A percentile compares a stretch with the other conserved stretches of the same genome.
These are phyloP conservation scores for Amblyjoppa fuscipennis DNA, from an alignment of 2,888 invertebrate species.

Conservation along the genomic window DNA sequence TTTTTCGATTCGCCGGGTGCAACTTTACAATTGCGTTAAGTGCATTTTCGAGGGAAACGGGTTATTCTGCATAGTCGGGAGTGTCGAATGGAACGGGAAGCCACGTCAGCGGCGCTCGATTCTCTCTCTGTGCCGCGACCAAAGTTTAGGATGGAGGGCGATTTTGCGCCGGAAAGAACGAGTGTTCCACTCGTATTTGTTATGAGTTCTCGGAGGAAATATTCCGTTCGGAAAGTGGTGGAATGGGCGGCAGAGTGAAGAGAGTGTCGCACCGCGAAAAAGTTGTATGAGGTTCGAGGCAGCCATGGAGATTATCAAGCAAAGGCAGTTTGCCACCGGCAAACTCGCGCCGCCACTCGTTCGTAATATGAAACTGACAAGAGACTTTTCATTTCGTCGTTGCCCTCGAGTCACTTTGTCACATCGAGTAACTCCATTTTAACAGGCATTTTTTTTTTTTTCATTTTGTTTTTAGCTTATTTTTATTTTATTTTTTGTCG, in stretches of 20 bases:
- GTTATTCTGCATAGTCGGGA: not conserved
- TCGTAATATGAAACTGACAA: constrained; percentile 29
- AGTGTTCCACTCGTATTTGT: constrained; percentile 9
- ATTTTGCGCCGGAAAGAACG: not conserved
- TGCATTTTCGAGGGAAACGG: not conserved
- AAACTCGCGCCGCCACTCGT: not conserved
- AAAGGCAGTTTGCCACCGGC: constrained; percentile 3
- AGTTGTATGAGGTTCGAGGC: constrained; percentile 38
- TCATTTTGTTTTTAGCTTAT: not conserved
- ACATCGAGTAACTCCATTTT: not conserved
- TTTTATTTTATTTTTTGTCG: not conserved
- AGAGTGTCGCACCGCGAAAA: constrained; percentile 15
- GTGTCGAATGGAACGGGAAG: not conserved
- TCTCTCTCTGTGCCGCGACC: not conserved
- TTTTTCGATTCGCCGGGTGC: not conserved
- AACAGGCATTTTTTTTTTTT: not conserved
- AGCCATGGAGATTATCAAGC: constrained; percentile 24
- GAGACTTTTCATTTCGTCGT: constrained; percentile 11
- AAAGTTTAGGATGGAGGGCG: not conserved
- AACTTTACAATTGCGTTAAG: constrained; percentile 16
- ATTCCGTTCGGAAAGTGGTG: not conserved
- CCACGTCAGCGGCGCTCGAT: not conserved
- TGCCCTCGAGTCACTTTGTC: constrained; percentile 10
- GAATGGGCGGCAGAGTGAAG: not conserved
- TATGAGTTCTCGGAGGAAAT: constrained; percentile 16